phyloP scores from a whole-genome alignment of 64 coral and sea anemone species.

The Stichodactyla helianthus region DNA sequence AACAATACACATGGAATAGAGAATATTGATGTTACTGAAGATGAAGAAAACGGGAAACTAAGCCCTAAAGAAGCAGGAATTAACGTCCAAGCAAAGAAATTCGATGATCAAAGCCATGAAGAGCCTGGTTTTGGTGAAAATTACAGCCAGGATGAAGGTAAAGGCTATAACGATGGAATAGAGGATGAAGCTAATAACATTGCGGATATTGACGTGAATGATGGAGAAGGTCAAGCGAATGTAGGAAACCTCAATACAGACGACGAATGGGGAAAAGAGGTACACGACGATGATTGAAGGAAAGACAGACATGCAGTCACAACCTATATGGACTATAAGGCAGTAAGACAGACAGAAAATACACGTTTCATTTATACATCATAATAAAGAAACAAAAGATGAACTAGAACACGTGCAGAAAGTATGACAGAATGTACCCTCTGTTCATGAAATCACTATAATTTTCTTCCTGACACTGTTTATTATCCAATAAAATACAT shows the following conservation, averaged over 20 bases:
- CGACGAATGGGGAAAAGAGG: not conserved
- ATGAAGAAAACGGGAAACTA: not conserved
- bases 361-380: not conserved
- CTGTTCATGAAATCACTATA: no score
- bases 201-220: not conserved
- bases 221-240: not conserved
- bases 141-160: not conserved
- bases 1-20: not conserved
- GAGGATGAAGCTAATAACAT: conserved; percentile 5
- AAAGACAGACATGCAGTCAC: no score
- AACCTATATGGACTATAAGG: no score
- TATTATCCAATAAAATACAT: no score
- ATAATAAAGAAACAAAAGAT: not conserved
- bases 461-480: no score
- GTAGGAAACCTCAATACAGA: not conserved
- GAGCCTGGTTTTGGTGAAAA: not conserved
- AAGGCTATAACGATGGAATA: not conserved
- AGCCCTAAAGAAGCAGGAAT: not conserved
- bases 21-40: not conserved
- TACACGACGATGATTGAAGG: not conserved
- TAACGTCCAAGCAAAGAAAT: not conserved
- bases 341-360: not conserved
- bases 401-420: not conserved
- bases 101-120: not conserved
- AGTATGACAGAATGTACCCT: not conserved